A percentile compares a stretch with the other conserved stretches of the same genome.
Conservation (phyloP, 2,888 invertebrate genomes). For the Sthenelais limicola region DNA sequence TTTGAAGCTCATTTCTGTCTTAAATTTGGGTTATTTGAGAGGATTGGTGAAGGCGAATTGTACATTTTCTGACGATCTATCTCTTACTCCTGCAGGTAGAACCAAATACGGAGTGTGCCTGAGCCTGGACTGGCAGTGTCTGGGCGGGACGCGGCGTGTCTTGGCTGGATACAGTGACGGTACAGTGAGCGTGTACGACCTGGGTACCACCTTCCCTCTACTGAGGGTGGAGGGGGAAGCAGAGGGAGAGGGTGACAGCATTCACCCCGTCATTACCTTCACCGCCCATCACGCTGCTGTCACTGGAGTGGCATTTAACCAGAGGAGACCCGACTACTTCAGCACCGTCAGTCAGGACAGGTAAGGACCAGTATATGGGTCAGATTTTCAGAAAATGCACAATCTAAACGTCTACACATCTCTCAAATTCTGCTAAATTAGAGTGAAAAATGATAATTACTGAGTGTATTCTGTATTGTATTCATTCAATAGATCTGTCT, state of each 20-base stretch:
- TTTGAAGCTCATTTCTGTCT: too few relatives aligned
- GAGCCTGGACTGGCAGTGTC: conserved; percentile 27
- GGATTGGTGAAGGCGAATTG: too few relatives aligned
- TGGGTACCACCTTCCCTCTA: not conserved
- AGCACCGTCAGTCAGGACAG: conserved; percentile 30
- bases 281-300: not conserved
- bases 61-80: too few relatives aligned
- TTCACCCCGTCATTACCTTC: conserved; percentile 20
- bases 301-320: conserved; percentile 16
- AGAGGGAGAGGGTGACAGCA: not conserved
- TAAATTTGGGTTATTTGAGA: too few relatives aligned
- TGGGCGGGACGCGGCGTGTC: not conserved
- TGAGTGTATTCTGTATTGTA: too few relatives aligned
- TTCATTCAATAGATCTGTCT: too few relatives aligned
- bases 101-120: conserved; percentile 1
- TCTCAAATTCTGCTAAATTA: too few relatives aligned
- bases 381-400: too few relatives aligned
- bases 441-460: too few relatives aligned
- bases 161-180: conserved; percentile 20
- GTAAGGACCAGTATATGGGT: conserved; percentile 9
- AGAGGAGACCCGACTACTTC: conserved; percentile 21
- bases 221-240: not conserved
- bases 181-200: conserved; percentile 11
- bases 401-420: too few relatives aligned
- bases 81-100: too few relatives aligned